Conservation (phyloP, 2,888 invertebrate species). For the Andricus quercusramuli region DNA sequence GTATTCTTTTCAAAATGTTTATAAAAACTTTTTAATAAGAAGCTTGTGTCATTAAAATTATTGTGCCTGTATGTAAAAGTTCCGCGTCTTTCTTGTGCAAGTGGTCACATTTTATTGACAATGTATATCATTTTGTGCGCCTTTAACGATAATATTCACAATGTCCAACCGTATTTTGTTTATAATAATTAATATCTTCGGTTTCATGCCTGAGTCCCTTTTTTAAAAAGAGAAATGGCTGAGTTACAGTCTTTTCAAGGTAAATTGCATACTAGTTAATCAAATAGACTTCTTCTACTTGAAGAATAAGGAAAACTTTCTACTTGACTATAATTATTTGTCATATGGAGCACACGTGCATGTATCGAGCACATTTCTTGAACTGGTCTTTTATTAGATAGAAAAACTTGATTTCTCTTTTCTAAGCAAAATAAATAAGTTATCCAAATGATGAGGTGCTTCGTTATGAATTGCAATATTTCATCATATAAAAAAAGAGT, state of each 20-base stretch:
- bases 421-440: neutral
- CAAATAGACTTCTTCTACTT: neutral
- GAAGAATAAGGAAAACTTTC: constrained; percentile 24
- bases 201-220: constrained; percentile 76
- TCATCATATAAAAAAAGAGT: neutral
- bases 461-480: neutral
- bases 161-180: constrained; percentile 70
- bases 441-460: neutral
- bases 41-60: neutral
- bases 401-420: neutral
- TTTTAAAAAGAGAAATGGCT: constrained; percentile 57
- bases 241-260: neutral
- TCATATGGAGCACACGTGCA: neutral
- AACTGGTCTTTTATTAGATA: neutral
- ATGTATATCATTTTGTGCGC: constrained; percentile 70
- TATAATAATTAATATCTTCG: constrained; percentile 73
- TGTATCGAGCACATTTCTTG: neutral
- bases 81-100: constrained; percentile 54
- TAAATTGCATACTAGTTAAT: constrained; percentile 2
- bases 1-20: constrained; percentile 52
- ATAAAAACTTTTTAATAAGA: constrained; percentile 44
- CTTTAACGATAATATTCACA: constrained; percentile 70
- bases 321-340: neutral
- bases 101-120: constrained; percentile 53
- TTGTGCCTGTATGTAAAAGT: constrained; percentile 44